phyloP scores from a whole-genome alignment of 2,888 invertebrate species.

The Nemapogon koenigi region DNA sequence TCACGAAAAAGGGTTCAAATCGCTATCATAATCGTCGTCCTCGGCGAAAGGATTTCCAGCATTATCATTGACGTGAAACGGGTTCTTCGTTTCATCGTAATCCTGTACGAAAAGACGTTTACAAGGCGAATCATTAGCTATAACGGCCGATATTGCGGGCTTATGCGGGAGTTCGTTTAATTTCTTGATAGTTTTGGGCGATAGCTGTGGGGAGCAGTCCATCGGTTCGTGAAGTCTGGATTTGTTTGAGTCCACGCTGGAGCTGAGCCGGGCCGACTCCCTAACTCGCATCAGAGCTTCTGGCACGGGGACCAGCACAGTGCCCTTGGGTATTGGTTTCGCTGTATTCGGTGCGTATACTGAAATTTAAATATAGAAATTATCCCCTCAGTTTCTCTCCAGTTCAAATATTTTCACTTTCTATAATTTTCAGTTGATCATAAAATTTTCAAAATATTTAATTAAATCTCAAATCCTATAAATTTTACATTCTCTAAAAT shows the following conservation, averaged over 20 bases:
- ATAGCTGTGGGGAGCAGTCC: constrained; percentile 23
- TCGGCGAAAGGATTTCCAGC: constrained; percentile 61
- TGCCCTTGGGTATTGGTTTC: constrained; percentile 39
- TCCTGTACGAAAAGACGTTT: constrained; percentile 50
- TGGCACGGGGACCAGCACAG: constrained; percentile 52
- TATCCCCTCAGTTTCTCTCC: no score
- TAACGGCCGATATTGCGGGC: constrained; percentile 30
- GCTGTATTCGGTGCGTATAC: constrained; percentile 37
- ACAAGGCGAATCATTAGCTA: constrained; percentile 24
- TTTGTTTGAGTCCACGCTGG: constrained; percentile 49
- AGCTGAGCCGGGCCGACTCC: constrained; percentile 62
- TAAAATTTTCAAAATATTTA: no score
- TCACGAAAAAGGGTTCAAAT: constrained; percentile 74
- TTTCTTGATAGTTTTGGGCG: constrained; percentile 17
- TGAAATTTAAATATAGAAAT: no score
- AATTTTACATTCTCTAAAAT: no score
- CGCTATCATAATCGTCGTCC: constrained; percentile 75
- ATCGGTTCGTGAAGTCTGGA: constrained; percentile 69
- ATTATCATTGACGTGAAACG: constrained; percentile 66
- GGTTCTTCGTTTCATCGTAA: constrained; percentile 70
- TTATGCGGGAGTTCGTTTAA: constrained; percentile 18
- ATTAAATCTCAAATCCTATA: no score
- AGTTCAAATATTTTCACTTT: no score
- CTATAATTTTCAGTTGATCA: no score
- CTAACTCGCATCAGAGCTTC: constrained; percentile 65